Percentiles rank a stretch among this genome's conserved stretches.
Conservation (phyloP, 2,888 invertebrate species). For the Automeris io region DNA sequence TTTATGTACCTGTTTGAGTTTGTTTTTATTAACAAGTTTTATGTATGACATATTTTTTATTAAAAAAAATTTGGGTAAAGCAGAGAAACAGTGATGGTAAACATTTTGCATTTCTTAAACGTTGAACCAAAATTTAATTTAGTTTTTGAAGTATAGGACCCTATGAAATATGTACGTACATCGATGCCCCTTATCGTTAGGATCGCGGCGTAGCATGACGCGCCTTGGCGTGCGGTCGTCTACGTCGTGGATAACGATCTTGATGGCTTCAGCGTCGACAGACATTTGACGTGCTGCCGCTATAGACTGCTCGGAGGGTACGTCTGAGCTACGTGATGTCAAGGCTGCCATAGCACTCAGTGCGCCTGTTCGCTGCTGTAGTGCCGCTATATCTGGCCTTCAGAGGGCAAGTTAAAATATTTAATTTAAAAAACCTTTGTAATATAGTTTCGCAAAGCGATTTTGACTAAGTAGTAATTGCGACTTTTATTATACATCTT, state of each 20-base stretch:
- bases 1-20: neutral
- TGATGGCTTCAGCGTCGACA: constrained; percentile 93
- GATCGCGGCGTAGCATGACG: constrained; percentile 85
- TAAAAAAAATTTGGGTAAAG: no score
- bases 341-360: constrained; percentile 64
- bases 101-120: no score
- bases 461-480: no score
- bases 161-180: no score
- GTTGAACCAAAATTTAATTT: no score
- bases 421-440: no score
- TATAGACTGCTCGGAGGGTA: constrained; percentile 56
- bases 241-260: constrained; percentile 95
- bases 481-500: no score
- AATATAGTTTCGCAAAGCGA: no score
- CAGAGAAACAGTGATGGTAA: no score
- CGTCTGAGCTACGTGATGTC: constrained; percentile 50
- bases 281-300: constrained; percentile 88
- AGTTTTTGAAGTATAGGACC: no score
- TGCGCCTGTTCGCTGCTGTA: constrained; percentile 78
- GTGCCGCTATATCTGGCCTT: constrained; percentile 85
- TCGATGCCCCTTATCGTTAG: constrained; percentile 89
- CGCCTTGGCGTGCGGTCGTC: constrained; percentile 87
- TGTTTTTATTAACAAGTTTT: neutral
- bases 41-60: no score
- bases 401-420: no score